Evolutionary conservation across 2,113 vertebrate genomes (phyloP).

Genomic region (Varanus salvator): DNA sequence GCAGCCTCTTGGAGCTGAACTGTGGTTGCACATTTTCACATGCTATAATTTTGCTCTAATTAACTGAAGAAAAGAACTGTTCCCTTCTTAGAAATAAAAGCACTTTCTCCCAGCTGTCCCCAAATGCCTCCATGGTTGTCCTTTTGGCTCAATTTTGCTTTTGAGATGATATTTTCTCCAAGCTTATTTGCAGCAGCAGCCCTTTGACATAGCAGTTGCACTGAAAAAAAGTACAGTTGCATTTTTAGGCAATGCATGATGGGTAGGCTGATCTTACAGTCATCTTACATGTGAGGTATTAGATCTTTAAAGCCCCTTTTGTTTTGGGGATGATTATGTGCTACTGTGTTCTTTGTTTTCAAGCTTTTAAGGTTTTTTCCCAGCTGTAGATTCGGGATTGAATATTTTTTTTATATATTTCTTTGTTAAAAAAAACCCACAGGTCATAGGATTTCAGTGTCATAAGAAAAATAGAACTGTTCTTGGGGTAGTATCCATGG

Average conservation of each 20-base stretch:
- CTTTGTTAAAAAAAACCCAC: neutral
- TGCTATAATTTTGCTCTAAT: neutral
- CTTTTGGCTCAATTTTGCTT: neutral
- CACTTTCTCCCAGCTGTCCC: neutral
- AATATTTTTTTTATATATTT: neutral
- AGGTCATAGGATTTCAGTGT: too few species aligned
- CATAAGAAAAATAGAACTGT: too few species aligned
- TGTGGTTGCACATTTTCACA: neutral
- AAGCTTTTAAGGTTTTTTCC: neutral
- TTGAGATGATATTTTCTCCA: constrained; percentile 24
- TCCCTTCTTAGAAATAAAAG: neutral
- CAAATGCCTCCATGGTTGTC: neutral
- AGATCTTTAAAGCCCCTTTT: neutral
- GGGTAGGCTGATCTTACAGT: too few species aligned
- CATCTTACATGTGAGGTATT: neutral
- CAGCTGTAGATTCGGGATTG: neutral
- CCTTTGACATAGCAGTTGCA: neutral
- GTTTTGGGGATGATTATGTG: neutral
- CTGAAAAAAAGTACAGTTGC: neutral
- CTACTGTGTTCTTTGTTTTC: neutral
- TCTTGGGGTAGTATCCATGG: too few species aligned
- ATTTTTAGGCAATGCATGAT: neutral
- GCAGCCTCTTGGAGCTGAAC: neutral
- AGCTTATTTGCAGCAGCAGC: fast-evolving
- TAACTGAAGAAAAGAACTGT: neutral